Evolutionary conservation across 2,888 invertebrate genomes (phyloP).

Genomic region (Andrena fulva): DNA sequence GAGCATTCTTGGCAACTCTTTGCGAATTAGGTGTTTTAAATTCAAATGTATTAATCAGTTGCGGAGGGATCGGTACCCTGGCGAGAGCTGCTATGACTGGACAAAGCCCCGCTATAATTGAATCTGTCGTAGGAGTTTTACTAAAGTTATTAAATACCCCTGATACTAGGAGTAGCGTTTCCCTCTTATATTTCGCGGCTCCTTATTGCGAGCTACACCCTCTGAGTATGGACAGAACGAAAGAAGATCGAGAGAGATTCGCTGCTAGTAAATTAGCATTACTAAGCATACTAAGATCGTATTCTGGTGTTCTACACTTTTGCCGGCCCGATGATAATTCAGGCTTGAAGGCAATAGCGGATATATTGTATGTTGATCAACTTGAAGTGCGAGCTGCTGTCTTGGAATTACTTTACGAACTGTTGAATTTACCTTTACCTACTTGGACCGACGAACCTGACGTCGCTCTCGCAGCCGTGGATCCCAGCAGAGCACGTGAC

Average conservation of each 20-base stretch:
- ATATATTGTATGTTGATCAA: conserved; percentile 93
- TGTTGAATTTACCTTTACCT: conserved; percentile 94
- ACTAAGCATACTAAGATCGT: conserved; percentile 94
- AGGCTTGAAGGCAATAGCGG: conserved; percentile 92
- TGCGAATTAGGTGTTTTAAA: conserved; percentile 96
- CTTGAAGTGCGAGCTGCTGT: conserved; percentile 96
- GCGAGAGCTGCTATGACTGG: conserved; percentile 94
- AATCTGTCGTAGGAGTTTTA: conserved; percentile 95
- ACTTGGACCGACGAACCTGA: conserved; percentile 97
- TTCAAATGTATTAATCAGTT: conserved; percentile 91
- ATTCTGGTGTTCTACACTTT: conserved; percentile 95
- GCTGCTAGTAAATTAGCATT: conserved; percentile 94
- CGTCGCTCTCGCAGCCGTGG: conserved; percentile 94
- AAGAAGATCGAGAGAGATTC: conserved; percentile 91
- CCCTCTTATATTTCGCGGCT: conserved; percentile 94
- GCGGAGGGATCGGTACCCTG: conserved; percentile 93
- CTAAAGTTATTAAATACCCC: conserved; percentile 95
- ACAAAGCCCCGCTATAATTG: conserved; percentile 95
- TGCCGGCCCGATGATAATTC: conserved; percentile 92
- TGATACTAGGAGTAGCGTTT: conserved; percentile 91
- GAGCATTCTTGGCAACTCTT: conserved; percentile 94
- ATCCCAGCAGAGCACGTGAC: conserved; percentile 90
- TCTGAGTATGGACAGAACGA: conserved; percentile 77
- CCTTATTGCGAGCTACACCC: conserved; percentile 96
- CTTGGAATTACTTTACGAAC: conserved; percentile 95